phyloP scores from a whole-genome alignment of 2,113 vertebrate genomes.

The Arothron firmamentum region DNA sequence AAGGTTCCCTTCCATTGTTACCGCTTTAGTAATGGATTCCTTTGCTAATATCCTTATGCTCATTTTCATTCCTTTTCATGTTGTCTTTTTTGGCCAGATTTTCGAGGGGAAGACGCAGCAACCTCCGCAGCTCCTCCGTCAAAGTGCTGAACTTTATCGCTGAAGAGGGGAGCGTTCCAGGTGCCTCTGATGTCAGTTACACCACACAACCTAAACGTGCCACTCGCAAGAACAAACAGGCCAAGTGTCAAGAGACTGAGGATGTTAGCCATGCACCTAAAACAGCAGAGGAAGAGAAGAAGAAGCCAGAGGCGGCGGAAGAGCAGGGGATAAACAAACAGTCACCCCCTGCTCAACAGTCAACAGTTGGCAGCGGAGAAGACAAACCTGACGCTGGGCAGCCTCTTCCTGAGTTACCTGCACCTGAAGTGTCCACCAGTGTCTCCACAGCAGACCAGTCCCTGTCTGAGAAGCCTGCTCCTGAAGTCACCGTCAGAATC shows the following conservation, averaged over 20 bases:
- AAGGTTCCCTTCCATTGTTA: conserved; percentile 67
- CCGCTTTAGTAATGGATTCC: background rate
- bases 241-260: conserved; percentile 16
- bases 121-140: conserved; percentile 69
- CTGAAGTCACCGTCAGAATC: conserved; percentile 45
- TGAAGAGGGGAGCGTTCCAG: conserved; percentile 43
- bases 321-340: conserved; percentile 3
- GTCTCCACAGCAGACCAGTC: conserved; percentile 27
- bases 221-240: conserved; percentile 68
- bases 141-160: conserved; percentile 58
- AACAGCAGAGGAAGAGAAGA: conserved; percentile 17
- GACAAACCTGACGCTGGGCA: background rate
- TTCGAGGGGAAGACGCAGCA: conserved; percentile 74
- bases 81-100: conserved; percentile 47
- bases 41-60: background rate
- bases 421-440: conserved; percentile 28
- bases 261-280: conserved; percentile 23
- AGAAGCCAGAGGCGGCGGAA: conserved; percentile 14
- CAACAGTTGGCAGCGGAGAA: background rate
- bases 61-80: background rate
- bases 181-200: conserved; percentile 15
- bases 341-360: too few species aligned
- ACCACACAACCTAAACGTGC: conserved; percentile 53
- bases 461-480: conserved; percentile 10
- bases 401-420: background rate